A percentile compares a stretch with the other conserved stretches of the same genome.
Conservation (phyloP, 2,113 vertebrate species). For the Ptychochromis oligacanthus region DNA sequence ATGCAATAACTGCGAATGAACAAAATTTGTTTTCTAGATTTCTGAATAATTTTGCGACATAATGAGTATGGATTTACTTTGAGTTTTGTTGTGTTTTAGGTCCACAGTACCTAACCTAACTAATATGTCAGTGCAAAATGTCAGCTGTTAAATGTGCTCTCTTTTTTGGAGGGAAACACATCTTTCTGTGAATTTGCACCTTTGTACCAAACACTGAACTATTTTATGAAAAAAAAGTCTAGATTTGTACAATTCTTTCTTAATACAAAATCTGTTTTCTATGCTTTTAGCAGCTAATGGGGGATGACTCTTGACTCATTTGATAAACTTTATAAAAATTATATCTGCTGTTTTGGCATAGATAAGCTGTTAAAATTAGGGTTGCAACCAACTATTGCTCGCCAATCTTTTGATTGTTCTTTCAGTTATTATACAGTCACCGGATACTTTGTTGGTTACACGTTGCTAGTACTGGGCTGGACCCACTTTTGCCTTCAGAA, state of each 20-base stretch:
- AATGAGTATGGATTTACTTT: no score
- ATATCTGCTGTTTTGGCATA: no score
- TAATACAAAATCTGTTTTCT: background rate
- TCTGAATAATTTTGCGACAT: background rate
- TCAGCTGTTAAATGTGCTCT: no score
- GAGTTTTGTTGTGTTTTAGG: background rate
- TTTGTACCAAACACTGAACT: fast-evolving
- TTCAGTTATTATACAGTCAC: no score
- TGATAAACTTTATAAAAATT: no score
- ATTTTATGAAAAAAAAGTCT: background rate
- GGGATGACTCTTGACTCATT: background rate
- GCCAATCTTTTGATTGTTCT: no score
- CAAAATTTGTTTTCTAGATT: no score
- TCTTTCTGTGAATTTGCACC: background rate
- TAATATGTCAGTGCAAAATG: background rate
- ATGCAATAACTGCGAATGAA: background rate
- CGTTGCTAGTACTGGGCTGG: no score
- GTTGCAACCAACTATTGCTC: no score
- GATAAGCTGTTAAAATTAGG: no score
- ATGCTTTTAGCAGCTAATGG: background rate
- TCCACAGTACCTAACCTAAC: background rate
- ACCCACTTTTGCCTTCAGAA: no score
- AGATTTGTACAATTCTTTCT: background rate
- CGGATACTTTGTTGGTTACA: no score
- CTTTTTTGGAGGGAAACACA: background rate